Evolutionary conservation across 1,140 invertebrate genomes (phyloP).

Genomic region (Cotesia vestalis): DNA sequence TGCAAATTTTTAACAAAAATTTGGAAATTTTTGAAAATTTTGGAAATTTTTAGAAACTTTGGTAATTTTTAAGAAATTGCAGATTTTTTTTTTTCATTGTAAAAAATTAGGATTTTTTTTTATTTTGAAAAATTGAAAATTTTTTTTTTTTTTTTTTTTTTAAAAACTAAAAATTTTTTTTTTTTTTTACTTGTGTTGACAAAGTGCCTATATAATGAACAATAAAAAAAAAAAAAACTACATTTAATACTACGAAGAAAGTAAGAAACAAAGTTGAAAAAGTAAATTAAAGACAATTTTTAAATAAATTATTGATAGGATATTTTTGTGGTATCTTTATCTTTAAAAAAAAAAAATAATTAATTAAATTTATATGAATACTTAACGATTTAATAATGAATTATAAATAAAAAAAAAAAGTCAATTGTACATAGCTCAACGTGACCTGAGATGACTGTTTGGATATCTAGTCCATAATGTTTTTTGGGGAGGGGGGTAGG

Average conservation of each 20-base stretch:
- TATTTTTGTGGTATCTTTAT: neutral
- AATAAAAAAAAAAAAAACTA: too few relatives aligned
- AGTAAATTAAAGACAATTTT: neutral
- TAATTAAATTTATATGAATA: neutral
- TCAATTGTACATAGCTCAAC: conserved; percentile 33
- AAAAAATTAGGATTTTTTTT: too few relatives aligned
- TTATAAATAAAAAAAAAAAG: neutral
- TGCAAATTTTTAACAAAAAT: neutral
- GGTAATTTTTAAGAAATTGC: too few relatives aligned
- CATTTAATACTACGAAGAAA: too few relatives aligned
- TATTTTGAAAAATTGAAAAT: too few relatives aligned
- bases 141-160: neutral
- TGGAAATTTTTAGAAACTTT: too few relatives aligned
- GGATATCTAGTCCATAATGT: conserved; percentile 30
- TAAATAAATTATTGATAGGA: conserved; percentile 4
- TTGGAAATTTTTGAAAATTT: conserved; percentile 19
- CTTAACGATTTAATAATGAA: neutral
- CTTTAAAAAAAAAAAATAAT: neutral
- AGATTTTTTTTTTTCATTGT: too few relatives aligned
- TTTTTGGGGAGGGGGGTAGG: neutral
- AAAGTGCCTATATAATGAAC: too few relatives aligned
- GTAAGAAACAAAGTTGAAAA: neutral
- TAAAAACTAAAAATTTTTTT: too few relatives aligned
- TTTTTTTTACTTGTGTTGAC: too few relatives aligned
- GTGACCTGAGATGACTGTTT: conserved; percentile 33